Evolutionary conservation across 2,797 vertebrate genomes (phyloP), one percentile per base, ranked within the genome.

Genomic region (Diplodus sargus): DNA sequence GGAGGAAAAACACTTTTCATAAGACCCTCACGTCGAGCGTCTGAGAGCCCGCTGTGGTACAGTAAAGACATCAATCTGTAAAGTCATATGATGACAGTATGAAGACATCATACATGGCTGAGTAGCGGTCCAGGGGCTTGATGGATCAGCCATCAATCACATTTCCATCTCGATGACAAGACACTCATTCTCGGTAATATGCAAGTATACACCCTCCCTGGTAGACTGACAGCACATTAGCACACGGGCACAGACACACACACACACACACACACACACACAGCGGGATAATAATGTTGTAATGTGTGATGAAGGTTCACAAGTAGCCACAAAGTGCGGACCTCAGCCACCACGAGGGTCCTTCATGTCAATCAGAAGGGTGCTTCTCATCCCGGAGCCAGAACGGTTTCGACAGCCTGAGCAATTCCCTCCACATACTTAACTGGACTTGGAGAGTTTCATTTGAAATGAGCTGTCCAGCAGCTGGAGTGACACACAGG

Each of bases 141-240:
- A 80, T 78, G 77, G 82, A 89, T 85, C 65, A 49, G 70, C 79
- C 86, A 85, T 93, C 90, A 91, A 87, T 93, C 90, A 91, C 74
- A 63, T 83, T 79, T 75, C 54, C 59, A 73, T 66, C 74, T 75
- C 34, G 2, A 9, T 86, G 89, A 91, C 88, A 85, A 81, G 86
- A 79, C 49, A 64, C 80, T 90, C 74, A 70, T 60, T 87, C 85
- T 86, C 70, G 25, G 23, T 86, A 73, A 72, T 69, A 63, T 75
- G 69, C 25, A 39, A 73, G 57, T 20, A 61, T 75, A 70, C 69
- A 12, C 53, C 75, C 74, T 62, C 82, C 67, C 57, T 11, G 54
- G 69, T 20, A 54, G 54, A 82, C 76, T 52, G 43, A 28, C 73
- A 54, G 15, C 23, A 14, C 54, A 57, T 25, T 23, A 17, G 18